Percentiles rank a stretch among this genome's conserved stretches.
These are phyloP conservation scores for Centropus unirufus DNA, from an alignment of 2,113 vertebrate species.

Conservation along the genomic window DNA sequence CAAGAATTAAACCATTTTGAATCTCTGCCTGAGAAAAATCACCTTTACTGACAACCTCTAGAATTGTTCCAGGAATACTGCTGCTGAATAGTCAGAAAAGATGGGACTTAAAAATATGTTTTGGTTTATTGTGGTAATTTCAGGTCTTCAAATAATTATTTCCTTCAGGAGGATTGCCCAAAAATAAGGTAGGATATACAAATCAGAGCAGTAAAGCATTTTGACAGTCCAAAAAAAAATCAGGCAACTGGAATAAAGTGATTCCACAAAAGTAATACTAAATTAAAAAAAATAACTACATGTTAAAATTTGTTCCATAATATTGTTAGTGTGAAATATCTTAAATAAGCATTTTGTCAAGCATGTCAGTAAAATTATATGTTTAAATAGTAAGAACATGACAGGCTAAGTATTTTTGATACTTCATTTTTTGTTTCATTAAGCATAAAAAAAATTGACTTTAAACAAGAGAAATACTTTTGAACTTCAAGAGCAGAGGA, in stretches of 20 bases:
- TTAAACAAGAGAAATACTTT: not conserved
- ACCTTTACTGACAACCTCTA: not conserved
- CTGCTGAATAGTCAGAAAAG: not conserved
- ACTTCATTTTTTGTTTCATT: not conserved
- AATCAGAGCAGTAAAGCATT: not conserved
- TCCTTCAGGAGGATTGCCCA: not conserved
- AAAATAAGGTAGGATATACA: not conserved
- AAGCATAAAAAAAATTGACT: not conserved
- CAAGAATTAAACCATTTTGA: conserved; percentile 2
- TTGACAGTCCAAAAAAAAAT: not conserved
- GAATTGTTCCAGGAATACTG: not conserved
- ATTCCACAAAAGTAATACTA: not conserved
- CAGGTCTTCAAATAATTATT: not conserved
- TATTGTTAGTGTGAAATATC: not conserved
- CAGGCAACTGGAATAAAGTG: not conserved
- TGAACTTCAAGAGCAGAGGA: not conserved
- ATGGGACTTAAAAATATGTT: not conserved
- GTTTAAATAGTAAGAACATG: not conserved
- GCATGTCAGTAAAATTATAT: not conserved
- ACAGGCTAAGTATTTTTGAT: not conserved
- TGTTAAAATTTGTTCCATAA: not conserved
- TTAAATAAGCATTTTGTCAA: not conserved
- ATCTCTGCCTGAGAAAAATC: not conserved
- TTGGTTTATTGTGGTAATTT: not conserved
- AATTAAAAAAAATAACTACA: not conserved